phyloP scores from a whole-genome alignment of 2,888 invertebrate genomes.

The Timema podura region DNA sequence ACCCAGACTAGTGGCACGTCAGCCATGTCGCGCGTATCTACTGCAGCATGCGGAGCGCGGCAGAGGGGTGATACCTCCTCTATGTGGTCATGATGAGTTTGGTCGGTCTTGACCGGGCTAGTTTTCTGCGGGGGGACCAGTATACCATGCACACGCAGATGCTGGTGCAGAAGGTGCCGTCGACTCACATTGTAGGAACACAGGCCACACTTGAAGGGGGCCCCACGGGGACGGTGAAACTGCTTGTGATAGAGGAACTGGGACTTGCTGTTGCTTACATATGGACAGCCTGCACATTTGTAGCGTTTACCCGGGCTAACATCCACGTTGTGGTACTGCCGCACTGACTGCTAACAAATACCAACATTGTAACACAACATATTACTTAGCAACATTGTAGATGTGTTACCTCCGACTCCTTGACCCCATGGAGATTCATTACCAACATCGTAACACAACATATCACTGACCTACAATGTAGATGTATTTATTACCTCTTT shows the following conservation, averaged over 20 bases:
- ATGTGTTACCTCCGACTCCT: too few species aligned
- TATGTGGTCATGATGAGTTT: conserved; percentile 42
- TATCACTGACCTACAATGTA: background rate
- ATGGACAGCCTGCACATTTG: conserved; percentile 76
- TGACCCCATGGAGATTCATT: too few species aligned
- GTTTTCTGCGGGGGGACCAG: conserved; percentile 37
- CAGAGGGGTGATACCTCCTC: conserved; percentile 40
- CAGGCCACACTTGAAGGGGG: conserved; percentile 73
- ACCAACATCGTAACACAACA: too few species aligned
- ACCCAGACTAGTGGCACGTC: conserved; percentile 75
- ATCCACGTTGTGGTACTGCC: conserved; percentile 22
- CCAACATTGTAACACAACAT: background rate
- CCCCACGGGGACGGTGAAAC: conserved; percentile 70
- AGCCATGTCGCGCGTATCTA: conserved; percentile 50
- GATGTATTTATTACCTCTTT: conserved; percentile 33
- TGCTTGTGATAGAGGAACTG: conserved; percentile 85
- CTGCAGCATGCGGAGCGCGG: background rate
- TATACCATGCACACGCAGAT: conserved; percentile 70
- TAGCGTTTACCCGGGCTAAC: conserved; percentile 57
- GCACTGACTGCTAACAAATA: conserved; percentile 17
- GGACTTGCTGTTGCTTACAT: conserved; percentile 79
- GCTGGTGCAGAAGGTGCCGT: conserved; percentile 76
- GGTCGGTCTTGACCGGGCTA: conserved; percentile 16
- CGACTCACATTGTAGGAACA: conserved; percentile 82
- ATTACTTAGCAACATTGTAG: too few species aligned